phyloP scores from a whole-genome alignment of 2,113 vertebrate genomes.

The Micronycteris hirsuta region DNA sequence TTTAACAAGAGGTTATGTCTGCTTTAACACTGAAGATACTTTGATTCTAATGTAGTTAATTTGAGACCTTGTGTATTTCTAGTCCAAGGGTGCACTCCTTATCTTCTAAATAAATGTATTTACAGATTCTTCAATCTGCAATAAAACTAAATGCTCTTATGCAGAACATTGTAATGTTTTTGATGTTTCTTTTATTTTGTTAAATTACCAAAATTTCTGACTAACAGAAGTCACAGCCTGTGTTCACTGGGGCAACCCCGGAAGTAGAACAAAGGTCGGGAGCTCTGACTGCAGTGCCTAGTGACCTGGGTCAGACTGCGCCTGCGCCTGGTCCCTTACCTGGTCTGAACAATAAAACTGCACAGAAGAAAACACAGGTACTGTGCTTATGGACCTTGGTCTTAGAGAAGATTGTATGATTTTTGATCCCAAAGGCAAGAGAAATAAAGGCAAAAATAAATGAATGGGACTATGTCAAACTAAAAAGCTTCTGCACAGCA shows the following conservation, averaged over 20 bases:
- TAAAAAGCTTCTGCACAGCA: neutral
- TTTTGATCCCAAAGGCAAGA: neutral
- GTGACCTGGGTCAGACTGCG: neutral
- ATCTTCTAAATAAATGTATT: neutral
- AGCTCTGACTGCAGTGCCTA: neutral
- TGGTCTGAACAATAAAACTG: neutral
- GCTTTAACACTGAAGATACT: neutral
- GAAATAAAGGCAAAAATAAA: neutral
- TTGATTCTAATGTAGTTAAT: slow-evolving; percentile 24
- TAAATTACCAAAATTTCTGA: neutral
- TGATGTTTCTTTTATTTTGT: neutral
- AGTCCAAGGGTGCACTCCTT: neutral
- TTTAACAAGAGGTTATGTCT: slow-evolving; percentile 12
- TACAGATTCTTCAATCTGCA: neutral
- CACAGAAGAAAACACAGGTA: neutral
- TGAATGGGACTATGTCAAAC: neutral
- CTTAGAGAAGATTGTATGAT: neutral
- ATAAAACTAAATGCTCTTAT: neutral
- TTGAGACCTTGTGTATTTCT: neutral
- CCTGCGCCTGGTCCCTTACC: neutral
- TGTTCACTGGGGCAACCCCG: neutral
- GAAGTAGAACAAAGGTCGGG: neutral
- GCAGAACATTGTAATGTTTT: neutral
- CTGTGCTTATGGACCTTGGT: neutral
- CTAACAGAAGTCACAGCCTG: neutral